Evolutionary conservation across 2,113 vertebrate species (phyloP).

Genomic region (Brevimyrus niger): DNA sequence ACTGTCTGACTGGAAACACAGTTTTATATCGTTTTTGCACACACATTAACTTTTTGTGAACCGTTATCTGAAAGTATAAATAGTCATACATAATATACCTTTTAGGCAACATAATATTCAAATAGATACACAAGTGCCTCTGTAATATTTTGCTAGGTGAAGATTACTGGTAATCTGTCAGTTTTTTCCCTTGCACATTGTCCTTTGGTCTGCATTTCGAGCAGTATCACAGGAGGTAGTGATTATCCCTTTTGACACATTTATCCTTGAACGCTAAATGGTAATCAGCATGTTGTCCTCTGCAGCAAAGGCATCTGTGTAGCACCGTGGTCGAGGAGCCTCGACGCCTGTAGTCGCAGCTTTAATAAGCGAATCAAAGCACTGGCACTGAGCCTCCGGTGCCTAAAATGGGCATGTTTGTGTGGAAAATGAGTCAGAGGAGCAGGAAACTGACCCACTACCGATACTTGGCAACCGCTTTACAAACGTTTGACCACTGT

Average conservation of each 20-base stretch:
- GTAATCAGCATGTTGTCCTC: background rate
- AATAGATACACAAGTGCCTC: background rate
- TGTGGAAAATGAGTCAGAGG: slow-evolving; percentile 28
- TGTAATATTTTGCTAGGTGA: background rate
- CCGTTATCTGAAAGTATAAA: background rate
- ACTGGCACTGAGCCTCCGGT: background rate
- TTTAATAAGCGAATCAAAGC: background rate
- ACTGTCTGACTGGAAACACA: background rate
- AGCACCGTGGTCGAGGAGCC: background rate
- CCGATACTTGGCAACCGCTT: slow-evolving; percentile 5
- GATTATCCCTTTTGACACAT: background rate
- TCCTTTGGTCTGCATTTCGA: background rate
- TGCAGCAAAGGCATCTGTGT: background rate
- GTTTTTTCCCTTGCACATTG: background rate
- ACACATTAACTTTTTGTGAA: background rate
- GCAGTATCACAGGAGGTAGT: background rate
- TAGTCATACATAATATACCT: background rate
- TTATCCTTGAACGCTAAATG: background rate
- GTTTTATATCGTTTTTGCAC: background rate
- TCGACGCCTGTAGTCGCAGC: background rate
- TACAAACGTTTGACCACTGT: slow-evolving; percentile 10
- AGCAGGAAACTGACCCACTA: slow-evolving; percentile 17
- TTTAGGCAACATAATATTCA: background rate
- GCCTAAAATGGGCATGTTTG: slow-evolving; percentile 23
- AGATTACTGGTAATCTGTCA: background rate